These are phyloP conservation scores for Spondyliosoma cantharus DNA, from an alignment of 2,797 vertebrate species.

Conservation along the genomic window DNA sequence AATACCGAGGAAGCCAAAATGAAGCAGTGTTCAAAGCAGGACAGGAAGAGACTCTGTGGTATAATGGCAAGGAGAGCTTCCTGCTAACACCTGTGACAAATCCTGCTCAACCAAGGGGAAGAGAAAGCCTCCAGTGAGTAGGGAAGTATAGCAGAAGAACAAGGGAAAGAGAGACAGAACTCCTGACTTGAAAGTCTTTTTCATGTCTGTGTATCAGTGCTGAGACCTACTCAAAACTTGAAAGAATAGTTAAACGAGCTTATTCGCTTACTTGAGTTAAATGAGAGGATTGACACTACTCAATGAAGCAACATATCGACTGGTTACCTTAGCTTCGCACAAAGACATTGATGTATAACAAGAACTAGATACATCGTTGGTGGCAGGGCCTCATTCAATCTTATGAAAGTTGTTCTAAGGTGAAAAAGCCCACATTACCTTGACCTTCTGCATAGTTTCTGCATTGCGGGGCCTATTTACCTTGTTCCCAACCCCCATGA, in stretches of 20 bases:
- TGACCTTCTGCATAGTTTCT: too few species aligned
- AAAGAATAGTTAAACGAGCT: neutral
- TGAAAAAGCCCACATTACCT: too few species aligned
- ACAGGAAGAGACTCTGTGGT: conserved; percentile 27
- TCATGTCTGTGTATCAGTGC: conserved; percentile 45
- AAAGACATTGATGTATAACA: neutral
- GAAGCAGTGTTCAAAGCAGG: conserved; percentile 59
- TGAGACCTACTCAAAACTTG: conserved; percentile 25
- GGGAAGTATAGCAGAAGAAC: conserved; percentile 13
- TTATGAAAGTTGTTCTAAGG: too few species aligned
- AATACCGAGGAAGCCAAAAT: conserved; percentile 9
- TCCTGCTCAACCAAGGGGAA: conserved; percentile 56
- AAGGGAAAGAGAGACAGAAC: conserved; percentile 26
- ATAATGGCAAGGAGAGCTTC: conserved; percentile 45
- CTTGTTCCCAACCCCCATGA: too few species aligned
- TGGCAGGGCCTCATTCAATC: too few species aligned
- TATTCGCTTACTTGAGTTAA: neutral
- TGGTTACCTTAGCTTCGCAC: neutral
- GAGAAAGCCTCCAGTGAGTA: conserved; percentile 49
- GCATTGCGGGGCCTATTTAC: too few species aligned
- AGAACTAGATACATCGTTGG: too few species aligned
- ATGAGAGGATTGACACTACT: neutral
- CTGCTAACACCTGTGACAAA: conserved; percentile 72
- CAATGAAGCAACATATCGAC: neutral
- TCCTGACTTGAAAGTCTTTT: conserved; percentile 46